Base-by-base conservation (phyloP, 2,113 vertebrate species). In the Zootoca vivipara region DNA sequence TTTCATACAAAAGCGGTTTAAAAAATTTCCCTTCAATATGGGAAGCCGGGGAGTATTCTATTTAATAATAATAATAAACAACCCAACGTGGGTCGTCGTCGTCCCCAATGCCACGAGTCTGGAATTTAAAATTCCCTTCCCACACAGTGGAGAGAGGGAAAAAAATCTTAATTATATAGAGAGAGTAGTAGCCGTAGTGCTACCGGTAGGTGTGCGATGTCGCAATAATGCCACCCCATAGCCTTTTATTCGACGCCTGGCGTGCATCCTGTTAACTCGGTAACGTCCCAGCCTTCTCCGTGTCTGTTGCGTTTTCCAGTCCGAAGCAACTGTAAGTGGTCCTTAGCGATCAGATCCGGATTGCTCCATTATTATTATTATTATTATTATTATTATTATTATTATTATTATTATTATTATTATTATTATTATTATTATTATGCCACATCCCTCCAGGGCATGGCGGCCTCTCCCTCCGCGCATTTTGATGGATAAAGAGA, bases 401-500 rank as follows among this genome's bases (percentile, higher is more conserved):
- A 69, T 18, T 67, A 75, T 83, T 89, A 30, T 67, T 64, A 58
- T 73, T 67, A 1, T 3, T 30, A 69, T 18, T 67, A 75, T 83
- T 89, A 30, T 67, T 64, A 58, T 73, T 67, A 1, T 6, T 30
- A 69, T 18, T 65, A 74, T 83, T 89, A 30, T 67, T 64, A 12
- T 52, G 46, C 46, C 46, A 52, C 46, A 12, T 52, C 46, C 1
- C 1, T 0, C 1, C 78, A 85, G 58, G 26, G 0, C 33, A 88
- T 42, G 82, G 65, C 6, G 0, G 26, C 1, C 3, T 20, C 24
- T 30, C 88, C 80, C 84, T 8, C 4, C 0, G 78, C 12, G 5
- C 42, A 56, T 74, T 87, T 85, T 52, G 56, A 56, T 28, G 0
- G 72, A 85, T 85, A 40, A 33, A 82, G 86, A 93, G 70, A 69